Evolutionary conservation across 2,113 vertebrate genomes (phyloP).

Genomic region (Perca fluviatilis): DNA sequence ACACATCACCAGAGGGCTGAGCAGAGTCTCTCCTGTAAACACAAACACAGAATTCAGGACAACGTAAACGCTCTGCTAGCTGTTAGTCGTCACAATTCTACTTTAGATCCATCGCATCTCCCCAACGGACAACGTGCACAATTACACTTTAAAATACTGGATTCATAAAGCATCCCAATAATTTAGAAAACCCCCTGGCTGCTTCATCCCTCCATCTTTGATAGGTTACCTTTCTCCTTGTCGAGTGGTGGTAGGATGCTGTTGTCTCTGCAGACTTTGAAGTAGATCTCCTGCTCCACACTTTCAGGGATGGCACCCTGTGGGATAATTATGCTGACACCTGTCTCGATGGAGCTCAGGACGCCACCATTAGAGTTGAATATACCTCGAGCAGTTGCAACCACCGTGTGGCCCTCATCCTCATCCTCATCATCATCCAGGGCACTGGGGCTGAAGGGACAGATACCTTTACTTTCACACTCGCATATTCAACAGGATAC

Average conservation of each 20-base stretch:
- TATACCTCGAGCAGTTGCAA: constrained; percentile 95
- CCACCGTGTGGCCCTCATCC: constrained; percentile 97
- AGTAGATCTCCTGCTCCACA: constrained; percentile 98
- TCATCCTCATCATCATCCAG: constrained; percentile 96
- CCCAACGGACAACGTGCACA: not conserved
- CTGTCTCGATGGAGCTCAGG: constrained; percentile 97
- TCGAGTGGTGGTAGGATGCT: constrained; percentile 98
- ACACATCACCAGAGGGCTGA: constrained; percentile 96
- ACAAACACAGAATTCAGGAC: constrained; percentile 13
- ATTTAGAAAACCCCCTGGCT: not conserved
- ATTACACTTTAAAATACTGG: not conserved
- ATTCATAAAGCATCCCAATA: not conserved
- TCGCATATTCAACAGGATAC: not conserved
- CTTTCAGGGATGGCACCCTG: constrained; percentile 97
- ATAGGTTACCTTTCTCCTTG: constrained; percentile 95
- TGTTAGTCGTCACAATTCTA: not conserved
- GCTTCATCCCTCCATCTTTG: not conserved
- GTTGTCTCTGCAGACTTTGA: constrained; percentile 99
- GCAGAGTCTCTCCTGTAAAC: constrained; percentile 90
- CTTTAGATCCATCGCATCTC: not conserved
- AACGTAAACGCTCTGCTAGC: not conserved
- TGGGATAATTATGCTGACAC: constrained; percentile 98
- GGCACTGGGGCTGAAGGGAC: constrained; percentile 88
- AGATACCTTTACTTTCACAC: constrained; percentile 19
- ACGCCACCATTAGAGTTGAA: constrained; percentile 97